Percentiles rank a stretch among this genome's conserved stretches.
These are phyloP conservation scores for Amblyteles armatorius DNA, from an alignment of 2,888 invertebrate species.

Conservation along the genomic window DNA sequence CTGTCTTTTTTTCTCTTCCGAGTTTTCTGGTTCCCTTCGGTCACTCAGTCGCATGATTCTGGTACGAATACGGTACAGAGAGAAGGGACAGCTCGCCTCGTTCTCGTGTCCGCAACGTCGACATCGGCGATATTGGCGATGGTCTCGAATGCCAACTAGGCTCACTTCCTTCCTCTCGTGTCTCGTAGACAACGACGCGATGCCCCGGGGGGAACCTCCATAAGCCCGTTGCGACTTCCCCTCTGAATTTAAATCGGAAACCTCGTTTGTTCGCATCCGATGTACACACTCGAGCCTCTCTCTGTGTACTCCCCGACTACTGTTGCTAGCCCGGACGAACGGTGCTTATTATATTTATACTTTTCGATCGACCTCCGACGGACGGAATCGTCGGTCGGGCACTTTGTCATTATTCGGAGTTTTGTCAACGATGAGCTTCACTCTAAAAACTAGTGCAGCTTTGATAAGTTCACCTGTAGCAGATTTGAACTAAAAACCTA, in stretches of 20 bases:
- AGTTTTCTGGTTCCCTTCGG: conserved; percentile 44
- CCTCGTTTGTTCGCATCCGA: conserved; percentile 63
- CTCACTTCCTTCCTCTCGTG: conserved; percentile 83
- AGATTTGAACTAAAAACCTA: too few species aligned
- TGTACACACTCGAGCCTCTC: conserved; percentile 11
- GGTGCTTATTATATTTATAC: conserved; percentile 10
- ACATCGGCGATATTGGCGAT: conserved; percentile 68
- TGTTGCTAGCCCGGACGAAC: conserved; percentile 57
- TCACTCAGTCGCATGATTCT: conserved; percentile 16
- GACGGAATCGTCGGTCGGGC: neutral
- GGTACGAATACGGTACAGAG: conserved; percentile 14
- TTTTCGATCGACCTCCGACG: neutral
- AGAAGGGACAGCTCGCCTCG: conserved; percentile 30
- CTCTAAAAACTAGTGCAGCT: neutral
- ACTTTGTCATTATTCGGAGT: neutral
- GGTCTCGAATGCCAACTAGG: conserved; percentile 82
- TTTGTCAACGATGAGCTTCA: neutral
- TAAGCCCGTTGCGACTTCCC: conserved; percentile 71
- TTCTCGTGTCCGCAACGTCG: conserved; percentile 45
- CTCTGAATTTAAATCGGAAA: conserved; percentile 81
- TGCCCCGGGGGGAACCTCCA: conserved; percentile 61
- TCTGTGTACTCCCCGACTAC: conserved; percentile 20
- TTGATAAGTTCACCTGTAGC: too few species aligned
- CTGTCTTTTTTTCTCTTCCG: conserved; percentile 37
- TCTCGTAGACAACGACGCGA: conserved; percentile 60